Evolutionary conservation across 2,113 vertebrate genomes (phyloP).

Genomic region (Tauraco erythrolophus): DNA sequence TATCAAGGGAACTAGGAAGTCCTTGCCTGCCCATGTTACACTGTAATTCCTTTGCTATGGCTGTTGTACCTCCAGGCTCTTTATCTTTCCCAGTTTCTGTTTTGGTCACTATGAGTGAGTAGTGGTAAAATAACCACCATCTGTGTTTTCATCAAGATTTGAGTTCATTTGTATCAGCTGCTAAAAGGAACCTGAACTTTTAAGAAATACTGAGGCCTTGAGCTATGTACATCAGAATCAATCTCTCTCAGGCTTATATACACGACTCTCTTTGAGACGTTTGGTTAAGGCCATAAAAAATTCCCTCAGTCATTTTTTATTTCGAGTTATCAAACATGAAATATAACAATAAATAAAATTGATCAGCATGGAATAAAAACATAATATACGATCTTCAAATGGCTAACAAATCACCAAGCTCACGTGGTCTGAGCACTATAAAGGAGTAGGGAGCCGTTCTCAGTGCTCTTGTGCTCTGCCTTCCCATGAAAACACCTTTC

Average conservation of each 20-base stretch:
- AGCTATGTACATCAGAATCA: background rate
- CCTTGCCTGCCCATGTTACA: background rate
- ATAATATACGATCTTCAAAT: background rate
- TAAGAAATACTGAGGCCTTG: background rate
- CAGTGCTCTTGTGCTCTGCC: background rate
- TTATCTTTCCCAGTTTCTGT: background rate
- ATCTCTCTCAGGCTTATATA: background rate
- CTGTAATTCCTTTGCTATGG: background rate
- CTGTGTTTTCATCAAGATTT: background rate
- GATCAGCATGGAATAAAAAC: constrained; percentile 8
- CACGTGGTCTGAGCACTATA: rapidly evolving
- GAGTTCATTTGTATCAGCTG: background rate
- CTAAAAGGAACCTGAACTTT: background rate
- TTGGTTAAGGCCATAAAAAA: background rate
- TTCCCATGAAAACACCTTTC: background rate
- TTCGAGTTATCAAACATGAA: constrained; percentile 15
- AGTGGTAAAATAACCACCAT: background rate
- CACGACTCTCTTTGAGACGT: background rate
- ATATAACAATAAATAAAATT: background rate
- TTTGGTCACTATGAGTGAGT: background rate
- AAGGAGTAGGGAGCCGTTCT: rapidly evolving
- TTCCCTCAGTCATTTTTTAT: background rate
- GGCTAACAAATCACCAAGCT: background rate
- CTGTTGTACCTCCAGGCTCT: background rate
- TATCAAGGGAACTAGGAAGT: background rate